phyloP scores from a whole-genome alignment of 2,113 vertebrate genomes.

The Paramisgurnus dabryanus region DNA sequence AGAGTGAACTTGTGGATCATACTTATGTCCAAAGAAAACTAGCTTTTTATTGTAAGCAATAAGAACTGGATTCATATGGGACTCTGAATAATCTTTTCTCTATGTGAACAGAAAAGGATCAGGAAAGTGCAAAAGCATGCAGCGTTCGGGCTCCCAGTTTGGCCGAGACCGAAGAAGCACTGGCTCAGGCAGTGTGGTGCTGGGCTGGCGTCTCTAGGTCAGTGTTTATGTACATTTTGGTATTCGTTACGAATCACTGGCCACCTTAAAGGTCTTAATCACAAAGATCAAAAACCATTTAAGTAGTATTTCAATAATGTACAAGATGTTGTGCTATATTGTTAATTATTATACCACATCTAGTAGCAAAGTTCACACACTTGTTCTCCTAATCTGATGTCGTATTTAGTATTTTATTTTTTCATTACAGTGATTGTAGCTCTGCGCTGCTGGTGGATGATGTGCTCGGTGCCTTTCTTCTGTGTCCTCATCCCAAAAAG shows the following conservation, averaged over 20 bases:
- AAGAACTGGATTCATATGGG: not conserved
- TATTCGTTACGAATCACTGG: too few species aligned
- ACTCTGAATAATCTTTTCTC: slow-evolving; percentile 13
- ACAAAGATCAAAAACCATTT: too few species aligned
- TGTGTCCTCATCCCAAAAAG: slow-evolving; percentile 78
- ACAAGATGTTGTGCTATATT: too few species aligned
- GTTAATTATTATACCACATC: too few species aligned
- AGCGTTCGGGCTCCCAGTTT: slow-evolving; percentile 67
- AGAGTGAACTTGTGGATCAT: not conserved
- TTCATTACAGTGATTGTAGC: slow-evolving; percentile 74
- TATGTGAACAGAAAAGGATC: slow-evolving; percentile 65
- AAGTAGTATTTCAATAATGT: too few species aligned
- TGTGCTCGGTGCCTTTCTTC: slow-evolving; percentile 83
- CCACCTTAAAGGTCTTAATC: not conserved
- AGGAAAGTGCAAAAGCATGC: slow-evolving; percentile 1
- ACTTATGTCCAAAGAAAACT: slow-evolving; percentile 8
- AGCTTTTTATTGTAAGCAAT: not conserved
- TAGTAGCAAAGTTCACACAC: too few species aligned
- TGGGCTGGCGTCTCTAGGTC: slow-evolving; percentile 86
- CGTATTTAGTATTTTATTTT: slow-evolving; percentile 3
- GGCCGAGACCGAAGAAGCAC: slow-evolving; percentile 81
- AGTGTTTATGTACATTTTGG: not conserved
- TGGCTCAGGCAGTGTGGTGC: slow-evolving; percentile 87
- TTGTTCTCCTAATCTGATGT: too few species aligned
- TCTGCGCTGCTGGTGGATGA: slow-evolving; percentile 81